Evolutionary conservation across 1,140 invertebrate species (phyloP).

Genomic region (Drosophila triauraria): DNA sequence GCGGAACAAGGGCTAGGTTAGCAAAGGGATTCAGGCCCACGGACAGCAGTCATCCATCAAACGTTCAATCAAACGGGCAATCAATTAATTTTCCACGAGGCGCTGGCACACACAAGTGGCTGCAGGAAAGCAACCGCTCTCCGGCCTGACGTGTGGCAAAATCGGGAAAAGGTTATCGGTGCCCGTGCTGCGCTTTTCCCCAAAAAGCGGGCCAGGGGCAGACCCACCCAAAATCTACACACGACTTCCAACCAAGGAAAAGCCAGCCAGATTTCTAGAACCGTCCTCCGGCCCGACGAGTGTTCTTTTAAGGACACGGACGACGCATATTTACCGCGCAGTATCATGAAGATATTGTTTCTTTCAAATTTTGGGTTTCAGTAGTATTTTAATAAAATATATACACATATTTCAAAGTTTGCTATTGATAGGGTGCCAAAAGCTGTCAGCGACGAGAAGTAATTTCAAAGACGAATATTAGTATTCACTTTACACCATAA

Average conservation of each 20-base stretch:
- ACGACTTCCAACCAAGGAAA: constrained; percentile 35
- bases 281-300: not conserved
- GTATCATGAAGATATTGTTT: constrained; percentile 16
- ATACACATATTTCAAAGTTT: constrained; percentile 24
- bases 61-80: constrained; percentile 73
- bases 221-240: constrained; percentile 27
- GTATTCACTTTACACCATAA: no score
- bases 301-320: not conserved
- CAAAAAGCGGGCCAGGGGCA: not conserved
- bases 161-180: constrained; percentile 9
- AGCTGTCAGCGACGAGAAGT: constrained; percentile 4
- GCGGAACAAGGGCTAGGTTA: constrained; percentile 28
- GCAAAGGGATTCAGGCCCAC: constrained; percentile 23
- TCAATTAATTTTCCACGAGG: constrained; percentile 71
- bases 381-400: constrained; percentile 21
- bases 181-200: constrained; percentile 13
- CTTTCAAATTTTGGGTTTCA: constrained; percentile 10
- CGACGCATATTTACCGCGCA: constrained; percentile 21
- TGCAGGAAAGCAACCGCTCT: constrained; percentile 14
- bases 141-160: not conserved
- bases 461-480: not conserved
- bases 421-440: constrained; percentile 15
- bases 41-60: constrained; percentile 59
- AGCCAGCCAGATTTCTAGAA: not conserved
- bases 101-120: constrained; percentile 12